Percentiles rank a stretch among this genome's conserved stretches.
Evolutionary conservation across 2,113 vertebrate species (phyloP).

Genomic region (Pantherophis guttatus): DNA sequence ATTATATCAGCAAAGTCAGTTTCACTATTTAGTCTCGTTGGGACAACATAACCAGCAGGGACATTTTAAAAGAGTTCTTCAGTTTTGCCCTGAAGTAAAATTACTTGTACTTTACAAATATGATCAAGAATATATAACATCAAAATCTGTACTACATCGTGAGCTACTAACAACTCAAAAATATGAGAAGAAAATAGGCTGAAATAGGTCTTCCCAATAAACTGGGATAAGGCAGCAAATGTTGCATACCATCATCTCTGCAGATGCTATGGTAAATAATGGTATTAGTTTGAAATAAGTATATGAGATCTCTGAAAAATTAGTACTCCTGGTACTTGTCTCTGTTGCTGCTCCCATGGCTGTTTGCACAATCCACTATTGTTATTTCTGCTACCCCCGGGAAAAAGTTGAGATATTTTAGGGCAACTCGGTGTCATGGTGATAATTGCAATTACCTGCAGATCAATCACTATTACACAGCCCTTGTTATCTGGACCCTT

Average conservation of each 20-base stretch:
- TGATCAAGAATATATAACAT: slow-evolving; percentile 58
- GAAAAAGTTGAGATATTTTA: background rate
- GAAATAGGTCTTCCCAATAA: slow-evolving; percentile 24
- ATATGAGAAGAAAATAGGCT: slow-evolving; percentile 30
- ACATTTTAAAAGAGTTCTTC: slow-evolving; percentile 51
- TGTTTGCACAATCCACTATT: background rate
- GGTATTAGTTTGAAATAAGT: slow-evolving; percentile 4
- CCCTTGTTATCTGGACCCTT: background rate
- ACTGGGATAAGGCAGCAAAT: slow-evolving; percentile 31
- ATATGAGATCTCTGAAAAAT: background rate
- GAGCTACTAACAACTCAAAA: slow-evolving; percentile 44
- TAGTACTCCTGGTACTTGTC: background rate
- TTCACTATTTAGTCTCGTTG: slow-evolving; percentile 46
- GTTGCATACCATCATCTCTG: background rate
- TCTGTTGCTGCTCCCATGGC: background rate
- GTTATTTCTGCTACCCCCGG: background rate
- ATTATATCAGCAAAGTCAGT: slow-evolving; percentile 42
- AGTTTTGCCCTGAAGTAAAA: slow-evolving; percentile 50
- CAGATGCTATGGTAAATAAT: slow-evolving; percentile 17
- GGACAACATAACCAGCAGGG: slow-evolving; percentile 29
- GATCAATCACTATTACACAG: background rate
- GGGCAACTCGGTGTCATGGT: background rate
- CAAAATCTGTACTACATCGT: slow-evolving; percentile 47
- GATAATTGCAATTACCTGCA: background rate
- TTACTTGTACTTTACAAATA: slow-evolving; percentile 55